Evolutionary conservation across 1,140 invertebrate genomes (phyloP).

Genomic region (Brachionus sp.): DNA sequence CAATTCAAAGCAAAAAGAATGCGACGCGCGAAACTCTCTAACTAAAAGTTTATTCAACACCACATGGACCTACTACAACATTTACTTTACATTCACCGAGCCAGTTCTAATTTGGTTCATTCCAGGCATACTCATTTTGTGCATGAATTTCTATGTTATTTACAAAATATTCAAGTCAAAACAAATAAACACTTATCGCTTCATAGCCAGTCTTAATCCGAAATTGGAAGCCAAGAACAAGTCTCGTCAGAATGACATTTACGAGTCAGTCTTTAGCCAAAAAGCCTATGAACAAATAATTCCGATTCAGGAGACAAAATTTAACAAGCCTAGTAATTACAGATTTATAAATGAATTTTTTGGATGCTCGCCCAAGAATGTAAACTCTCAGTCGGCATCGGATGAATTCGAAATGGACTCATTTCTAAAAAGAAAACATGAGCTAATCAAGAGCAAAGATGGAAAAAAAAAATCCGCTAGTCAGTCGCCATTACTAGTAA

Average conservation of each 20-base stretch:
- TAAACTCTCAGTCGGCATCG: conserved; percentile 11
- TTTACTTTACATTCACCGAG: conserved; percentile 30
- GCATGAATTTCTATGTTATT: conserved; percentile 34
- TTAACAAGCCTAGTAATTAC: neutral
- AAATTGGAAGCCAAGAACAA: neutral
- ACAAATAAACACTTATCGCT: conserved; percentile 1
- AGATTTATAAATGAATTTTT: conserved; percentile 12
- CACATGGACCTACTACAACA: neutral
- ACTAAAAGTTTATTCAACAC: neutral
- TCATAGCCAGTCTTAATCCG: neutral
- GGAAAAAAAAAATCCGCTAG: neutral
- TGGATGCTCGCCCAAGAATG: neutral
- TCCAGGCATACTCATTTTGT: neutral
- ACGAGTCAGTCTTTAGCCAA: neutral
- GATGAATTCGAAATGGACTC: conserved; percentile 18
- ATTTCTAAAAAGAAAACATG: neutral
- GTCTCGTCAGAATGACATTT: neutral
- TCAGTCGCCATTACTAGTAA: neutral
- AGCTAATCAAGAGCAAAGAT: neutral
- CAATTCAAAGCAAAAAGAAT: neutral
- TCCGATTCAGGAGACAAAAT: neutral
- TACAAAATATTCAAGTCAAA: conserved; percentile 39
- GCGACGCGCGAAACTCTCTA: neutral
- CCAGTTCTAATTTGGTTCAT: conserved; percentile 33
- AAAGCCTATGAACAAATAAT: neutral